These are phyloP conservation scores for Quadroppia sp. DNA, from an alignment of 2,888 invertebrate species.

Conservation along the genomic window DNA sequence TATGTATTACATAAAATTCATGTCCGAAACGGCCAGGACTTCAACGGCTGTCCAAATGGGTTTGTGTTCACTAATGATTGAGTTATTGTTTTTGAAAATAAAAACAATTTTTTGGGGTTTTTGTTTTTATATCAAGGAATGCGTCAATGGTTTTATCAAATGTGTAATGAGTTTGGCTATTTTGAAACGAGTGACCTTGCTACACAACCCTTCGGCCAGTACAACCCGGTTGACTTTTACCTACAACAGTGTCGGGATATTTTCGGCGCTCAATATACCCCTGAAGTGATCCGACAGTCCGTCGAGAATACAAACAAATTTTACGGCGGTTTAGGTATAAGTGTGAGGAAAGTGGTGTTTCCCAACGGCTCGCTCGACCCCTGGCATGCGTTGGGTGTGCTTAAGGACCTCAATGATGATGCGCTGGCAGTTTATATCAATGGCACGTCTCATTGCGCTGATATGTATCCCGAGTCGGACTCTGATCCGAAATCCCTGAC, in stretches of 20 bases:
- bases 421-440: constrained; percentile 54
- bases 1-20: constrained; percentile 65
- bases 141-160: constrained; percentile 92
- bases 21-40: constrained; percentile 64
- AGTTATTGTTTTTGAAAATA: background rate
- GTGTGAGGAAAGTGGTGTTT: constrained; percentile 69
- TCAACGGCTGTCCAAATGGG: constrained; percentile 60
- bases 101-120: too few species aligned
- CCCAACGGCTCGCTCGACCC: constrained; percentile 81
- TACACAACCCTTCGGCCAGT: constrained; percentile 68
- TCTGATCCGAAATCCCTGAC: constrained; percentile 65
- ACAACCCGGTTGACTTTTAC: constrained; percentile 72
- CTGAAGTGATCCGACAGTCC: constrained; percentile 60
- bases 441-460: constrained; percentile 81
- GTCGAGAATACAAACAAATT: constrained; percentile 66
- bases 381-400: constrained; percentile 57
- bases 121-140: constrained; percentile 65
- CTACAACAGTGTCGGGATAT: constrained; percentile 75
- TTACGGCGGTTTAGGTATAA: constrained; percentile 70
- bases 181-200: constrained; percentile 74
- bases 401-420: constrained; percentile 51
- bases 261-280: constrained; percentile 59
- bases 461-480: constrained; percentile 74
- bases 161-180: constrained; percentile 92
- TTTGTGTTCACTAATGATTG: constrained; percentile 50